Base-by-base conservation (phyloP, 2,797 vertebrate species). In the Cyclopterus lumpus region DNA sequence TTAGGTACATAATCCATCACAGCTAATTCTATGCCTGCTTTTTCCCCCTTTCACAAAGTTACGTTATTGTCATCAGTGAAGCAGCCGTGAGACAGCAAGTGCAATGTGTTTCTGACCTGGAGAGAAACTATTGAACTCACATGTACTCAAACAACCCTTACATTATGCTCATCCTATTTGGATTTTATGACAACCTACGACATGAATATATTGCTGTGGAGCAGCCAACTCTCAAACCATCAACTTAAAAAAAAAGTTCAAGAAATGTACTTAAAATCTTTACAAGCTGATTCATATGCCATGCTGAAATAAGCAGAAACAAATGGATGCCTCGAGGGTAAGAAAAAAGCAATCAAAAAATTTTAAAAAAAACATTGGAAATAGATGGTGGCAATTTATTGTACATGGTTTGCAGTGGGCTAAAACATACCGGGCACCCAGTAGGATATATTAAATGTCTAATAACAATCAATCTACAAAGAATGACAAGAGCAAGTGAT, bases 1-100 rank as follows among this genome's bases (percentile, higher is more conserved):
- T 64, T 59, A 80, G 82, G 78, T 80, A 58, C 26, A 62, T 67
- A 70, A 79, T 84, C 80, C 71, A 77, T 86, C 82, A 89, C 26
- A 57, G 53, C 34, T 30, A 65, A 75, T 55, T 66, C 51, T 60
- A 55, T 12, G n/a, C 26, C 59, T 26, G 42, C 26, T 22, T 73
- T 59, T 49, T 28, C 22, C 16, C 9, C 34, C 51, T 70, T 20
- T 60, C 32, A 66, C n/a, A 67, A 74, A 71, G 62, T 75, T 72
- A 60, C 4, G 0, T 38, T 65, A 22, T 60, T 65, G 54, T 54
- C 61, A 75, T 80, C 74, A 26, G 24, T 32, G 24, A 69, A 71
- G 75, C 67, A 67, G 54, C 24, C 16, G 22, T 8, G 14, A 72
- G 51, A 69, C 36, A 28, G 40, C 64, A 71, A 78, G 22, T 53